phyloP scores from a whole-genome alignment of 2,888 invertebrate genomes.

The Campopleginae sp. region DNA sequence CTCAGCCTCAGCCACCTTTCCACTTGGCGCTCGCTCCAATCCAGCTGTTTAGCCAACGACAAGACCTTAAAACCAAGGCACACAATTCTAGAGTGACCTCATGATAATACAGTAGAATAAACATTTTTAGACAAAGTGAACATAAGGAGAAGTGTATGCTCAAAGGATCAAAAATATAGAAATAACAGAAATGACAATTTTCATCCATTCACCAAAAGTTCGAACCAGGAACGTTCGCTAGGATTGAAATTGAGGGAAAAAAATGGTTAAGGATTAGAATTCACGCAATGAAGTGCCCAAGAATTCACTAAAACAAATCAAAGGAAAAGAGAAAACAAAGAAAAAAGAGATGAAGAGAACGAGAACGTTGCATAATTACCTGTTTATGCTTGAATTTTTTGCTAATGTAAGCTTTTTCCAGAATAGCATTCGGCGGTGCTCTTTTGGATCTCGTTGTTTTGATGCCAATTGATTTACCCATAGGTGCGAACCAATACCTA shows the following conservation, averaged over 20 bases:
- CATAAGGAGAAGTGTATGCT: too few species aligned
- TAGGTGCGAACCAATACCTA: slow-evolving; percentile 92
- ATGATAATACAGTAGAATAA: not conserved
- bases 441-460: slow-evolving; percentile 91
- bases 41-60: slow-evolving; percentile 92
- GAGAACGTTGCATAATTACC: slow-evolving; percentile 84
- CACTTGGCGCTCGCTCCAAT: slow-evolving; percentile 93
- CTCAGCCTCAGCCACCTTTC: slow-evolving; percentile 96
- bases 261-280: not conserved
- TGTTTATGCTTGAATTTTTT: slow-evolving; percentile 92
- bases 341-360: not conserved
- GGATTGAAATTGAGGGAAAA: too few species aligned
- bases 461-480: slow-evolving; percentile 93
- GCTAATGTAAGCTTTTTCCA: slow-evolving; percentile 91
- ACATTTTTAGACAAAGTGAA: not conserved
- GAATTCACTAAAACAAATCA: not conserved
- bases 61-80: slow-evolving; percentile 86
- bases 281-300: not conserved
- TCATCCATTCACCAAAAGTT: too few species aligned
- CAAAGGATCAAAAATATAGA: too few species aligned
- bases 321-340: not conserved
- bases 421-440: slow-evolving; percentile 88
- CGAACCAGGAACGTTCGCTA: too few species aligned
- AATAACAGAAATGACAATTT: not conserved
- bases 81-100: not conserved